These are phyloP conservation scores for Seriola dumerili DNA, from an alignment of 2,113 vertebrate genomes.

Conservation along the genomic window DNA sequence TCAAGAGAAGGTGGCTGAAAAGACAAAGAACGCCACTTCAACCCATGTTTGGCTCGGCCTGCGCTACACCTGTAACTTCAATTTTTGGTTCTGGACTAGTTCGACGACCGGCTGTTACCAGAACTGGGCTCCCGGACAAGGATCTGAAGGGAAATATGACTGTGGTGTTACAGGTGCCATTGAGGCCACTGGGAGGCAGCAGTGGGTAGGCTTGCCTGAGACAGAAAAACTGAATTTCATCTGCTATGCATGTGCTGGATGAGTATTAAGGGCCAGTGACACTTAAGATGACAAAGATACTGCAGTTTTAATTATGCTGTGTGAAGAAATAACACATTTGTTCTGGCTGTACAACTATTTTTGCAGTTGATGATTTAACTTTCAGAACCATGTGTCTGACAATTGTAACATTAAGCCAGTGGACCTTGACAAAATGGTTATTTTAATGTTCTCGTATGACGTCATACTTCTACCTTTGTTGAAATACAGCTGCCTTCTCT, in stretches of 20 bases:
- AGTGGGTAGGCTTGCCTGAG: constrained; percentile 71
- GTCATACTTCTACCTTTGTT: constrained; percentile 49
- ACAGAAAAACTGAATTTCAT: constrained; percentile 77
- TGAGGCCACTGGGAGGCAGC: constrained; percentile 79
- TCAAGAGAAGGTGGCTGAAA: constrained; percentile 58
- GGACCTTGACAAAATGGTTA: not conserved
- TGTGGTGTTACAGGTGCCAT: constrained; percentile 72
- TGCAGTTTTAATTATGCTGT: not conserved
- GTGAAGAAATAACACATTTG: not conserved
- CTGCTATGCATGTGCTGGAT: constrained; percentile 57
- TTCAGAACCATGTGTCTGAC: not conserved
- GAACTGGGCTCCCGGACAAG: constrained; percentile 76
- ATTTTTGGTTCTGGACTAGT: constrained; percentile 80
- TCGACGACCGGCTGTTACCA: constrained; percentile 65
- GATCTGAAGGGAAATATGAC: constrained; percentile 33
- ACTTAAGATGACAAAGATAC: not conserved
- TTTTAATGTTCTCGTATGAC: constrained; percentile 20
- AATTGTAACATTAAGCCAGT: not conserved
- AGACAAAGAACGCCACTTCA: constrained; percentile 56
- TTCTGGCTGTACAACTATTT: not conserved
- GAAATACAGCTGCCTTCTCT: constrained; percentile 59
- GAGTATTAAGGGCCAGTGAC: not conserved
- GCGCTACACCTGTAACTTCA: constrained; percentile 72
- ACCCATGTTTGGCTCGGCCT: constrained; percentile 76
- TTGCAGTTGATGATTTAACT: not conserved